Evolutionary conservation across 2,888 invertebrate genomes (phyloP), one percentile per base, ranked within the genome.

Genomic region (Caenorhabditis wallacei): DNA sequence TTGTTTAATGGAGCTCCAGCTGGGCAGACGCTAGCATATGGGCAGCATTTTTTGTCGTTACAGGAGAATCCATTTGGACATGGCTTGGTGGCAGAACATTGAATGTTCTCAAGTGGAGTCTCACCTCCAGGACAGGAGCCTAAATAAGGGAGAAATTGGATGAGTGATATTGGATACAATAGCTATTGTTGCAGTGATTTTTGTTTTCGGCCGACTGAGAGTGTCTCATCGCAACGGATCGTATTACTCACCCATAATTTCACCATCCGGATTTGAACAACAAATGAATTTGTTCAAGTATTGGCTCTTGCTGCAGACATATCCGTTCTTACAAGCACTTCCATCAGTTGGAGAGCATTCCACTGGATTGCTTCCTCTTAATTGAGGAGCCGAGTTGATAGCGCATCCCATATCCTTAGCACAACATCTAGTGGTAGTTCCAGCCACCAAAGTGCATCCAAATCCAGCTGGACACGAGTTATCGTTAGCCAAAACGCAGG

Each of bases 341-440:
- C 78, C 78, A 66, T 78, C 87, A 18, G 82, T 85, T 48, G 88
- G 85, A 20, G 87, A 86, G 80, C 91, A 91, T 76, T 89, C 90
- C 2, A 90, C 87, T 20, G 87, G 85, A 22, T 88, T 89, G 43
- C 75, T 81, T 16, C 90, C 88, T 51, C 88, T 84, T 16, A 91
- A 80, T 63, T 87, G 90, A 22, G 91, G 91, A 18, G 91, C 91
- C 10, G 90, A 89, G 76, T 91, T 91, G 80, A 87, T 86, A 0
- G 90, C 90, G 69, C 91, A 91, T 18, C 91, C 91, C 74, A 89
- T 87, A 80, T 90, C 89, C 59, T 87, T 86, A 51, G 91, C 91
- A 76, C 91, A 91, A 71, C 91, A 91, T 83, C 87, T 64, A 0
- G 91, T 91, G 18, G 88, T 87, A 18, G 86, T 85, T 46, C 90